These are phyloP conservation scores for Thaumetopoea pityocampa DNA, from an alignment of 1,140 invertebrate species.

Conservation along the genomic window DNA sequence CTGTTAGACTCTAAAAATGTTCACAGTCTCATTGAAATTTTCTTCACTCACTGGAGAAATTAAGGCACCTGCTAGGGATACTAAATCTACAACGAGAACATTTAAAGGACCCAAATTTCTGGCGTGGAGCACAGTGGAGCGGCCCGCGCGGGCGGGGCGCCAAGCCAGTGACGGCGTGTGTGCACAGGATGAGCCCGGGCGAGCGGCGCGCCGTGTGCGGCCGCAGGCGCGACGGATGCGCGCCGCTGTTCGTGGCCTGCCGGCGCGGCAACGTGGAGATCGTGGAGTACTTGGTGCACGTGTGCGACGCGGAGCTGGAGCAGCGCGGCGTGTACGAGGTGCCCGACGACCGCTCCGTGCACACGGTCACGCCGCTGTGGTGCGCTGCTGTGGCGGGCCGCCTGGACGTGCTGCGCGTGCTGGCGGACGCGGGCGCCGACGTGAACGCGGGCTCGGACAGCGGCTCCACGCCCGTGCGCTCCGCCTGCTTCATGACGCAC, in stretches of 20 bases:
- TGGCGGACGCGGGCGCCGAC: slow-evolving; percentile 88
- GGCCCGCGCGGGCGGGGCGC: too few species aligned
- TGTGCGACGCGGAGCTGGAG: slow-evolving; percentile 90
- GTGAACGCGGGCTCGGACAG: slow-evolving; percentile 91
- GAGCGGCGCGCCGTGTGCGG: slow-evolving; percentile 80
- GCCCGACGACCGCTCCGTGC: slow-evolving; percentile 76
- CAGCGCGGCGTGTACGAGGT: slow-evolving; percentile 86
- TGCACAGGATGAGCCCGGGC: slow-evolving; percentile 63
- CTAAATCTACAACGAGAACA: too few species aligned
- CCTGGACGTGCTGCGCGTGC: slow-evolving; percentile 84
- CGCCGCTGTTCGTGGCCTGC: slow-evolving; percentile 91
- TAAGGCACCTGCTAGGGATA: too few species aligned
- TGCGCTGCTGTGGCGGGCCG: slow-evolving; percentile 93
- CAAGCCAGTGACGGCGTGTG: too few species aligned
- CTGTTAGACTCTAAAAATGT: too few species aligned
- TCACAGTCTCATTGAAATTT: background rate
- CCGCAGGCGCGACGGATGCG: slow-evolving; percentile 84
- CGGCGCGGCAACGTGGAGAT: slow-evolving; percentile 91
- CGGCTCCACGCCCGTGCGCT: slow-evolving; percentile 92
- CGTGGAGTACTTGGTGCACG: slow-evolving; percentile 90
- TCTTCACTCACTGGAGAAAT: too few species aligned
- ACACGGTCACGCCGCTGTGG: slow-evolving; percentile 94
- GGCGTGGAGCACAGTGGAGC: too few species aligned
- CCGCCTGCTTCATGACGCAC: slow-evolving; percentile 96
- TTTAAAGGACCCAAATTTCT: too few species aligned